Base-by-base conservation (phyloP, 2,888 invertebrate species). In the Scaptomyza flava region DNA sequence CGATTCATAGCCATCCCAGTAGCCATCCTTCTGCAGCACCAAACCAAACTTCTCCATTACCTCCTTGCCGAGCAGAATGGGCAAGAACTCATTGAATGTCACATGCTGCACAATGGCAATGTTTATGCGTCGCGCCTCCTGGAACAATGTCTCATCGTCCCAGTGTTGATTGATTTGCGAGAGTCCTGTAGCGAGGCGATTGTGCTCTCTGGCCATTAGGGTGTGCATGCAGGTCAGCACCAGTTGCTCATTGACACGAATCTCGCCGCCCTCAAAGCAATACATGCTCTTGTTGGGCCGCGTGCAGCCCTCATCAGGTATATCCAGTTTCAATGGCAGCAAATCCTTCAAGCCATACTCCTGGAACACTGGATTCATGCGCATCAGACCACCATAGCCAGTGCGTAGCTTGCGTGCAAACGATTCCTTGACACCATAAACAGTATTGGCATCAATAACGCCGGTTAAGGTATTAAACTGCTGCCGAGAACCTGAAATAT, bases 261-360 rank as follows among this genome's bases (percentile, higher is more conserved):
- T 96, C 93, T 98, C 98, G 87, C 97, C 97, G 77, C 96, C 97
- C 94, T 98, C 97, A 89, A 98, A 98, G 90, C 98, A 98, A 91
- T 95, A 97, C 95, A 97, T 96, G 74, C 96, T 96, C 89, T 95
- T 94, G 91, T 97, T 97, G 0, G 97, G 96, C 62, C 98, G 93
- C 2, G 97, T 97, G 91, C 98, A 98, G 36, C 98, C 98, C 93
- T 98, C 97, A 90, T 98, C 98, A 14, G 98, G 97, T 79, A 97
- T 95, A 87, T 97, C 97, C 53, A 97, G 93, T 91, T 98, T 98
- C 52, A 97, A 92, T 0, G 98, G 98, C 43, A 98, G 92, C 72
- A 98, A 93, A 89, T 98, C 98, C 90, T 97, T 97, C 0, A 98
- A 93, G 0, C 97, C 97, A 79, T 96, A 97, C 87, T 97, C 96